Evolutionary conservation across 2,888 invertebrate species (phyloP).

Genomic region (Leptodirus hochenwartii): DNA sequence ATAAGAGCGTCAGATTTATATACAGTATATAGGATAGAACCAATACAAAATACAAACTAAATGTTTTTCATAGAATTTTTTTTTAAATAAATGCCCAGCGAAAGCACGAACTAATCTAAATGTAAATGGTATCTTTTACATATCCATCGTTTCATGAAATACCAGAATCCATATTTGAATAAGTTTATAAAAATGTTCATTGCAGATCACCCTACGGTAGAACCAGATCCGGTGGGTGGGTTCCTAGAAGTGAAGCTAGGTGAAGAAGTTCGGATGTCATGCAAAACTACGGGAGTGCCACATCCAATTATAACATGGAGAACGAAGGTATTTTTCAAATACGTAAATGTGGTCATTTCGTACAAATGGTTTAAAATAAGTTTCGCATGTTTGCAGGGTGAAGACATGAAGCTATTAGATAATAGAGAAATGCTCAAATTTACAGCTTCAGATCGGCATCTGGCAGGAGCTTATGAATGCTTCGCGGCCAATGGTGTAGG

Average conservation of each 20-base stretch:
- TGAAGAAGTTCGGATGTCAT: constrained; percentile 56
- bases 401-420: constrained; percentile 39
- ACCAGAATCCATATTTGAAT: too few relatives aligned
- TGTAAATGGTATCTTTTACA: too few relatives aligned
- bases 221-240: constrained; percentile 47
- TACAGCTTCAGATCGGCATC: constrained; percentile 41
- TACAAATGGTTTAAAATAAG: constrained; percentile 5
- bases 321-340: constrained; percentile 26
- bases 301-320: constrained; percentile 55
- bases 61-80: too few relatives aligned
- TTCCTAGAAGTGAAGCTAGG: constrained; percentile 54
- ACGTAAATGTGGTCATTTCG: constrained; percentile 1
- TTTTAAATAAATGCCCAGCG: too few relatives aligned
- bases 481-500: constrained; percentile 58
- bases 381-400: constrained; percentile 31
- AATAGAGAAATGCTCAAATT: constrained; percentile 42
- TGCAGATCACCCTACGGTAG: constrained; percentile 50
- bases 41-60: too few relatives aligned
- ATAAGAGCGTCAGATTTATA: too few relatives aligned
- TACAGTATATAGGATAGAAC: too few relatives aligned
- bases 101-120: too few relatives aligned
- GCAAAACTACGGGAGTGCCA: constrained; percentile 53
- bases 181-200: too few relatives aligned
- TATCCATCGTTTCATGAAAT: too few relatives aligned
- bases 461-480: constrained; percentile 59